Base-by-base conservation (phyloP, 2,113 vertebrate genomes). In the Oreochromis aureus region DNA sequence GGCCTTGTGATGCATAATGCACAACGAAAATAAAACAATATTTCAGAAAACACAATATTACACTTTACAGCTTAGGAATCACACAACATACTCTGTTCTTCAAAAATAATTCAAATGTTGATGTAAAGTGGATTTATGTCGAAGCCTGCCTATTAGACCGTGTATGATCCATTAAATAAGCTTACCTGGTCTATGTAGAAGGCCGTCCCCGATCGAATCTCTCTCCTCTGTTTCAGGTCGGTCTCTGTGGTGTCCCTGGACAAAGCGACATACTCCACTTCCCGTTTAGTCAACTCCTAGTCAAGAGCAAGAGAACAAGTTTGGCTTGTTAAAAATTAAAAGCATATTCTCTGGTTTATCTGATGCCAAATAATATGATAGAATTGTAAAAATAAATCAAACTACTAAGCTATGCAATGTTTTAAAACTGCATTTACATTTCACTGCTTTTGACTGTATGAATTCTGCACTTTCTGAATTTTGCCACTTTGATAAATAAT, bases 221-320 rank as follows among this genome's bases (percentile, higher is more conserved):
- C 99, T 71, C 99, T 95, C 34, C 99, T 96, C 92, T 99, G 99
- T 80, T 99, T 99, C 71, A 99, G 97, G 91, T 99, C 99, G 0
- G 97, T 98, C 93, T 99, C 99, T 1, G 99, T 99, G 41, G 99
- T 99, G 90, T 99, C 99, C 71, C 99, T 97, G 0, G 98, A 99
- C 2, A 99, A 89, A 1, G 98, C 97, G 0, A 99, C 97, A 78
- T 99, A 99, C 86, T 99, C 98, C 1, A 98, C 98, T 84, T 99
- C 99, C 13, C 97, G 93, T 84, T 97, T 98, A 5, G 98, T 99
- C 94, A 99, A 90, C 89, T 99, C 98, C 99, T 99, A 89, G 2
- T 85, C 73, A 71, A 58, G 5, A 63, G 85, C 10, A 69, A 66
- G 58, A 2, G 5, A 24, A 61, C 15, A 22, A 16, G 22, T 2